Evolutionary conservation across 2,797 vertebrate genomes (phyloP).

Genomic region (Pipistrellus pipistrellus): DNA sequence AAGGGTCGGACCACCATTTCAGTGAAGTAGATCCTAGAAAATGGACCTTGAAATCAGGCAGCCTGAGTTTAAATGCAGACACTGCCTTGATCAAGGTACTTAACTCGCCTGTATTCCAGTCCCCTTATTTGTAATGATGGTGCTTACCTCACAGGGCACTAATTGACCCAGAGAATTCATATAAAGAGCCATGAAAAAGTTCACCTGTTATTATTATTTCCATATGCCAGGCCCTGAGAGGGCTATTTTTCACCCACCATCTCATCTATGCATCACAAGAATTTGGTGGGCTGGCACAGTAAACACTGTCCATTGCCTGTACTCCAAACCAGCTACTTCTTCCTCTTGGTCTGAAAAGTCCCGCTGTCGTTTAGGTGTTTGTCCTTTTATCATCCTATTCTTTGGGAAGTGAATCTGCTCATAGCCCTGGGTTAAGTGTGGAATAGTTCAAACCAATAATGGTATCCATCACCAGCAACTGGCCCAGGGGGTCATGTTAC

Average conservation of each 20-base stretch:
- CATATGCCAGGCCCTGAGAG: background rate
- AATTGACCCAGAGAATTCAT: background rate
- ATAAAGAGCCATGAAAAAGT: background rate
- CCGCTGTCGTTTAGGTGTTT: background rate
- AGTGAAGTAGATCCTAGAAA: background rate
- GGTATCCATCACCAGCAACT: background rate
- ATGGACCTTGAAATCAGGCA: background rate
- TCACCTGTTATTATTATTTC: background rate
- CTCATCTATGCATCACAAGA: background rate
- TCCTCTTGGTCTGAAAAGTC: background rate
- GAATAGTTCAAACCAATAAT: background rate
- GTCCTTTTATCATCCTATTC: background rate
- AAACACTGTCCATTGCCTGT: fast-evolving
- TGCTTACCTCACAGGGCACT: background rate
- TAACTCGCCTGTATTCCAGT: background rate
- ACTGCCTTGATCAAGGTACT: background rate
- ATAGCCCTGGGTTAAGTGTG: background rate
- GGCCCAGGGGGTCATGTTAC: background rate
- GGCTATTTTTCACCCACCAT: background rate
- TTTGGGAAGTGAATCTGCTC: background rate
- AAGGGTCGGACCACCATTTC: background rate
- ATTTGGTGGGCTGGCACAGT: background rate
- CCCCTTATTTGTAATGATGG: background rate
- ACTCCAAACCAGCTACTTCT: background rate
- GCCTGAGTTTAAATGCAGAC: background rate